Evolutionary conservation across 2,113 vertebrate species (phyloP).

Genomic region (Hydrolagus affinis): DNA sequence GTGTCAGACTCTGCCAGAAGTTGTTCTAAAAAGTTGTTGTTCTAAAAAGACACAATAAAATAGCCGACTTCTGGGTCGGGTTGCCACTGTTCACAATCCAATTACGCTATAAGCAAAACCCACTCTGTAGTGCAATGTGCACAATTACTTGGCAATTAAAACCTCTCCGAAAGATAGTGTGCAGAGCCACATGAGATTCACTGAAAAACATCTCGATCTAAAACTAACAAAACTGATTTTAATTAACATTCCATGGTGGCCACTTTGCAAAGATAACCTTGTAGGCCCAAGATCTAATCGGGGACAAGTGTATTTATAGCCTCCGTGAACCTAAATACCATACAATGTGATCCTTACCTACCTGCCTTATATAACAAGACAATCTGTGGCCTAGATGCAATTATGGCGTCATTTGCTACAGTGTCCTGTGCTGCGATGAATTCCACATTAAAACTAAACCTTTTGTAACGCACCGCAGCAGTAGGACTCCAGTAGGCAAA

Average conservation of each 20-base stretch:
- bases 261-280: neutral
- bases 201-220: neutral
- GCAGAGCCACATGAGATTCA: neutral
- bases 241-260: neutral
- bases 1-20: too few relatives aligned
- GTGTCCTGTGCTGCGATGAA: neutral
- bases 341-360: neutral
- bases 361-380: neutral
- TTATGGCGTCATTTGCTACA: neutral
- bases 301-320: neutral
- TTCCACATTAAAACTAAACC: slow-evolving; percentile 7
- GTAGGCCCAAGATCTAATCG: neutral
- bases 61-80: too few relatives aligned
- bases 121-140: too few relatives aligned
- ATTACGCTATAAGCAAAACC: too few relatives aligned
- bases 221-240: neutral
- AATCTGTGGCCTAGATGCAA: neutral
- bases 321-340: neutral
- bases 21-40: too few relatives aligned
- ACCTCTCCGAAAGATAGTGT: neutral
- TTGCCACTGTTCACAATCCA: too few relatives aligned
- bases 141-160: neutral
- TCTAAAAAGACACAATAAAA: too few relatives aligned
- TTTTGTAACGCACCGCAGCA: neutral
- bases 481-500: neutral